Evolutionary conservation across 2,113 vertebrate species (phyloP), one percentile per base, ranked within the genome.

Genomic region (Anguilla rostrata): DNA sequence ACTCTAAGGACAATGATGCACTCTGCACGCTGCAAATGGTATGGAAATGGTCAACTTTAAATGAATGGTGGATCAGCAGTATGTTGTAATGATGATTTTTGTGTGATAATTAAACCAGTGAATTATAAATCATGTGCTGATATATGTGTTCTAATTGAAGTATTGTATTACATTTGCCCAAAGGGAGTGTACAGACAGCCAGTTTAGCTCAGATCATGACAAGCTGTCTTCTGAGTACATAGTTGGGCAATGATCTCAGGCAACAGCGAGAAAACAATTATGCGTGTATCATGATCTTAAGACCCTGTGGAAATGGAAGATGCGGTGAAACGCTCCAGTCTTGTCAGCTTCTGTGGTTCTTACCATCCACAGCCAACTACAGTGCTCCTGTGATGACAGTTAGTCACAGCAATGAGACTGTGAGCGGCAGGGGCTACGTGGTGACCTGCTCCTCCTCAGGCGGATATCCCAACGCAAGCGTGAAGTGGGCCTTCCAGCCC

Each of bases 351-450:
- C 26, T 5, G 84, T 71, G 43, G 3, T 18, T 0, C 79, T 0
- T 87, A 1, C 85, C 7, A 85, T 39, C 39, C 81, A 4, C 26
- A 94, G 92, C 89, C 16, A 81, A 63, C 12, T 94, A 91, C 89
- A 92, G 86, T 3, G 71, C 39, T 7, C 94, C 94, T 11, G 2
- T 1, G 0, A 2, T 88, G 5, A 81, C 3, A 18, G 1, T 0
- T 0, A 0, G 0, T 0, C 88, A 78, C 26, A 0, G 0, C 0
- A 78, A 3, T 1, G 3, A 78, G 3, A 4, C 0, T 0, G 46
- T 0, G 1, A 39, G 2, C 0, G 20, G 18, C 1, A 3, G 0
- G 0, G 2, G 8, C 14, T 92, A 89, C n/a, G 0, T 14, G 0
- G 85, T 90, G 18, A 88, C 14, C 0, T 94, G 94, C 40, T 0